Conservation (phyloP, 2,888 invertebrate species). For the Xanthia icteritia region DNA sequence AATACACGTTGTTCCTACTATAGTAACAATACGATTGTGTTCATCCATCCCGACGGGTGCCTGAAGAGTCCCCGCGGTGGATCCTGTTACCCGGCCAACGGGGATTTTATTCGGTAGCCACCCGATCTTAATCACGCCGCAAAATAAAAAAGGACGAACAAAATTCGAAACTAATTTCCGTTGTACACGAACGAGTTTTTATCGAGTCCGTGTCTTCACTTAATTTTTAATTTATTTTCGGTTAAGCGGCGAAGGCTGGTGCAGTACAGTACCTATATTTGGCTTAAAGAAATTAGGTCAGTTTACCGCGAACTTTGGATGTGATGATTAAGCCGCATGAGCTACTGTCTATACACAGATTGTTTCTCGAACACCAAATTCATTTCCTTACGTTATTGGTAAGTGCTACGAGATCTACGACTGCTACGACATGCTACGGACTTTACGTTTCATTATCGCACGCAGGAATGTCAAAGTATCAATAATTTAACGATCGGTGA, state of each 20-base stretch:
- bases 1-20: conserved; percentile 66
- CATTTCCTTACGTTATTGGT: not conserved
- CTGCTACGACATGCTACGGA: not conserved
- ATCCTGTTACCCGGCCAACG: conserved; percentile 75
- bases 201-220: conserved; percentile 65
- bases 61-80: conserved; percentile 63
- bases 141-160: conserved; percentile 71
- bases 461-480: not conserved
- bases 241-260: conserved; percentile 50
- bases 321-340: conserved; percentile 16
- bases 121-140: conserved; percentile 74
- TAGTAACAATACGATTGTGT: conserved; percentile 67
- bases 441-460: not conserved
- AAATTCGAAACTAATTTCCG: conserved; percentile 74
- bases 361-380: not conserved
- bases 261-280: conserved; percentile 45
- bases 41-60: conserved; percentile 71
- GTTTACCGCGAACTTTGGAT: conserved; percentile 33
- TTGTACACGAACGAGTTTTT: conserved; percentile 71
- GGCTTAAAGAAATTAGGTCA: conserved; percentile 61
- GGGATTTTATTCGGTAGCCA: conserved; percentile 80
- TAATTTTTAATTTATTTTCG: conserved; percentile 66
- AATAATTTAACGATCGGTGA: conserved; percentile 22
- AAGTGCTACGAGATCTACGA: conserved; percentile 1
- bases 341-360: not conserved